Base-by-base conservation (phyloP, 2,888 invertebrate genomes). In the Nomada lathburiana region DNA sequence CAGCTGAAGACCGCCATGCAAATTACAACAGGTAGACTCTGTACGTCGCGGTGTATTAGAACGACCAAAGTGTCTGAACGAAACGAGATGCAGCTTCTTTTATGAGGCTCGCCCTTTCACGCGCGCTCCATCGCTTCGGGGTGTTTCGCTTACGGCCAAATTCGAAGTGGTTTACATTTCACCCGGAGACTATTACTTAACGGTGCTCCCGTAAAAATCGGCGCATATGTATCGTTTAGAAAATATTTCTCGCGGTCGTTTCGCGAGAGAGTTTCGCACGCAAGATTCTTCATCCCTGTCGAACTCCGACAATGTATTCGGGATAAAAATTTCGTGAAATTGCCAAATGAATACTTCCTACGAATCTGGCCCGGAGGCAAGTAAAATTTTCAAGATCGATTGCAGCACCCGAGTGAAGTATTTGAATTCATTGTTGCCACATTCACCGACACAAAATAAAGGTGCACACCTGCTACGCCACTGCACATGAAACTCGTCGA, bases 91-190 rank as follows among this genome's bases (percentile, higher is more conserved):
- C 83, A 60, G 80, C 82, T 89, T 86, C 86, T 89, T 88, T 88
- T 89, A 89, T 80, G 81, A 78, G 36, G 73, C 57, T 72, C 62
- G 79, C 78, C 86, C 88, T 89, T 89, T 88, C 85, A 85, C 89
- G 75, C 67, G 57, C 59, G 59, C 65, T 76, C 72, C 72, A 77
- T 29, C 64, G 83, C 88, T 88, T 74, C 82, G 73, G 83, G 83
- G 80, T 85, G 88, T 68, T 60, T 80, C 63, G 86, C 71, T 67
- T 52, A 44, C 65, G 82, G 86, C 71, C 63, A 83, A 89, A 84
- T 81, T 82, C 78, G 60, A 77, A 62, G 72, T 62, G 77, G 57
- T 76, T 80, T 60, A 74, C 84, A 74, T 82, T 74, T 71, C 67
- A 73, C 65, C 47, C 18, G 44, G 29, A 50, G 44, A 20, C 76